These are phyloP conservation scores for Agonum fuliginosum DNA, from an alignment of 2,888 invertebrate genomes.

Conservation along the genomic window DNA sequence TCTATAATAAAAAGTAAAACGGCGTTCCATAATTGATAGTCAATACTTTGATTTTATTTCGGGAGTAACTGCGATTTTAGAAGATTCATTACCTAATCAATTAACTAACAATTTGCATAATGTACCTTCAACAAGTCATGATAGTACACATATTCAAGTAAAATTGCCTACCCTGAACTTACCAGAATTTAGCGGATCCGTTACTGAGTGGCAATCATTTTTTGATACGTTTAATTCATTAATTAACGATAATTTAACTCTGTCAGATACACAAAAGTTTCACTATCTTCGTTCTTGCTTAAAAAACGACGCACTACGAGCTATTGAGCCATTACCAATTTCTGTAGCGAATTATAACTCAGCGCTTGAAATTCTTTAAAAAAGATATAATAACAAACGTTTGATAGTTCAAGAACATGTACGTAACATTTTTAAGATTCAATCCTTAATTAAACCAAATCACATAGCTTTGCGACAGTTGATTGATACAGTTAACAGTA, in stretches of 20 bases:
- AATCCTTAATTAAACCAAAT: background rate
- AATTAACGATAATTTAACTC: background rate
- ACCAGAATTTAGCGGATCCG: background rate
- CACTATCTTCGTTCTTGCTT: background rate
- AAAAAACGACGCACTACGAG: background rate
- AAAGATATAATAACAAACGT: too few relatives aligned
- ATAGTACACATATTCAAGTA: background rate
- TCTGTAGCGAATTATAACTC: background rate
- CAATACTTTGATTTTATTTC: background rate
- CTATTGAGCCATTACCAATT: background rate
- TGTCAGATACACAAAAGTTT: background rate
- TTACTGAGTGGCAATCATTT: background rate
- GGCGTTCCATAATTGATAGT: too few relatives aligned
- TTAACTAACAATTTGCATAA: background rate
- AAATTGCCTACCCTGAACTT: background rate
- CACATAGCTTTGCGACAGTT: background rate
- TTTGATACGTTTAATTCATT: background rate
- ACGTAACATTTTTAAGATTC: background rate
- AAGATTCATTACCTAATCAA: background rate
- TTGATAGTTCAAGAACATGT: background rate
- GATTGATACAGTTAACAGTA: background rate
- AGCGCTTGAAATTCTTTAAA: background rate
- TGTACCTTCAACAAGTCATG: background rate
- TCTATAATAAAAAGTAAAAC: too few relatives aligned
- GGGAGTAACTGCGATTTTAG: background rate